These are phyloP conservation scores for Phyllostomus hastatus DNA, from an alignment of 2,113 vertebrate genomes.

Conservation along the genomic window DNA sequence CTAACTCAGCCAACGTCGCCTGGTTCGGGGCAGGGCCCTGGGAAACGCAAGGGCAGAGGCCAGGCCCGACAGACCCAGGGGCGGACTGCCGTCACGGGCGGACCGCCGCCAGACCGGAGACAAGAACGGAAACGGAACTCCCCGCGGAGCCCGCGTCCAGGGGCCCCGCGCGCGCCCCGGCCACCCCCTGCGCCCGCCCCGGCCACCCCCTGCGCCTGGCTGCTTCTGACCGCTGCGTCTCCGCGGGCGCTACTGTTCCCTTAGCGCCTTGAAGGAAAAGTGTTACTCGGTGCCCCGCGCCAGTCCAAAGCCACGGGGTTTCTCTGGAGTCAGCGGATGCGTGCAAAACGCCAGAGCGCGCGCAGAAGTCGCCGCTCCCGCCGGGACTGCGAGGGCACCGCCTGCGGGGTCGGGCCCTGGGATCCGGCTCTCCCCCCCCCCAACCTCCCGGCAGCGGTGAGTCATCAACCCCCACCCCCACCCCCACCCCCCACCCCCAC, in stretches of 20 bases:
- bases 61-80: neutral
- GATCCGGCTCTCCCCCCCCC: neutral
- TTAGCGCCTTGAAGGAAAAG: neutral
- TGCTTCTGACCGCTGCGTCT: neutral
- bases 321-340: neutral
- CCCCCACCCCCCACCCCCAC: no score
- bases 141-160: neutral
- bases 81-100: neutral
- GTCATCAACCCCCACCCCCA: no score
- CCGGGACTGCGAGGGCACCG: no score
- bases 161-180: neutral
- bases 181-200: no score
- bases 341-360: neutral
- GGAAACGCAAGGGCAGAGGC: neutral
- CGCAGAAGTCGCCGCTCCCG: neutral
- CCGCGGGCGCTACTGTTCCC: neutral
- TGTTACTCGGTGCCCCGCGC: neutral
- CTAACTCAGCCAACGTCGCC: neutral
- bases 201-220: no score
- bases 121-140: neutral
- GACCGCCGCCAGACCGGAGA: neutral
- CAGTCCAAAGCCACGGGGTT: neutral
- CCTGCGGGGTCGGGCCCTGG: neutral
- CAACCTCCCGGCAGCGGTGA: neutral
- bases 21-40: neutral